phyloP scores from a whole-genome alignment of 1,140 invertebrate genomes.

The Oscheius sp. region DNA sequence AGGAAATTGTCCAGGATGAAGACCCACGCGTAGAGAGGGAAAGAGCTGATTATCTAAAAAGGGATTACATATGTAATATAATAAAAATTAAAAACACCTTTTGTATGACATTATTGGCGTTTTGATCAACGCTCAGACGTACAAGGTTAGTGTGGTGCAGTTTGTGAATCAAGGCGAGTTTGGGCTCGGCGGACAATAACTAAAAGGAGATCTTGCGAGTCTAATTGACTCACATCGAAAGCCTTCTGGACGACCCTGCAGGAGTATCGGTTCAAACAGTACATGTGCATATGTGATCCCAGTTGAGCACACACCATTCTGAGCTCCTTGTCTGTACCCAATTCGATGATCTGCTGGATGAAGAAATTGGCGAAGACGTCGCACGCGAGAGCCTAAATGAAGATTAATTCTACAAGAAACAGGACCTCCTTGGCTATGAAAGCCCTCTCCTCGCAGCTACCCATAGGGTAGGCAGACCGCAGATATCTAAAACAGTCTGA shows the following conservation, averaged over 20 bases:
- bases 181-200: constrained; percentile 3
- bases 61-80: not conserved
- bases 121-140: constrained; percentile 36
- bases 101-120: constrained; percentile 44
- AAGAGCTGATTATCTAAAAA: constrained; percentile 10
- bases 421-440: too few relatives aligned
- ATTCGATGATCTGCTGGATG: constrained; percentile 30
- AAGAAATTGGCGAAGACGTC: constrained; percentile 47
- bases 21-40: not conserved
- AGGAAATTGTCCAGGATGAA: not conserved
- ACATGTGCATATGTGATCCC: not conserved
- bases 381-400: constrained; percentile 25
- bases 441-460: too few relatives aligned
- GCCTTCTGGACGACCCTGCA: constrained; percentile 43
- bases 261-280: constrained; percentile 39
- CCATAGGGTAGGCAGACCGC: too few relatives aligned
- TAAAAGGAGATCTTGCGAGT: too few relatives aligned
- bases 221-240: constrained; percentile 36
- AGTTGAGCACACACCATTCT: not conserved
- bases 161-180: not conserved
- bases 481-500: too few relatives aligned
- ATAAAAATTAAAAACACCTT: constrained; percentile 27
- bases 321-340: constrained; percentile 8
- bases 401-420: too few relatives aligned
- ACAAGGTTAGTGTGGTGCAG: constrained; percentile 17